phyloP scores from a whole-genome alignment of 2,797 vertebrate genomes.

The Pangasius mekongensis region DNA sequence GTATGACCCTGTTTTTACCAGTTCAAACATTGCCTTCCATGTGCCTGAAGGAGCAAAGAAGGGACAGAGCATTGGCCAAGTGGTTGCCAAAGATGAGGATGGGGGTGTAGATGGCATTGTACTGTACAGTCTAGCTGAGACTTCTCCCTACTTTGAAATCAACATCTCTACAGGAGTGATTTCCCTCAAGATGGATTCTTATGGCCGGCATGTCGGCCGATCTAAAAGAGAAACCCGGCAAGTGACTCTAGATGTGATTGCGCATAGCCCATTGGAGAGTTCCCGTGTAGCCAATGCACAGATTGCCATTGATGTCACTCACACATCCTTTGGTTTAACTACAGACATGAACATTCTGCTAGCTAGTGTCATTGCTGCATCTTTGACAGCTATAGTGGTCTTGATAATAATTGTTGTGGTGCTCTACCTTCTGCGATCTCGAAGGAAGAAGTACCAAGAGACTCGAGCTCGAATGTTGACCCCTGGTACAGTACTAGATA shows the following conservation, averaged over 20 bases:
- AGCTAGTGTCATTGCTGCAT: conserved; percentile 80
- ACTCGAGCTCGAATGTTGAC: conserved; percentile 60
- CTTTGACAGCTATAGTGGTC: conserved; percentile 80
- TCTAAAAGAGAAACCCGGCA: conserved; percentile 78
- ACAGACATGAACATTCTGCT: conserved; percentile 81
- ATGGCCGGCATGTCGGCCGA: conserved; percentile 60
- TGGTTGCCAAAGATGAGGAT: conserved; percentile 83
- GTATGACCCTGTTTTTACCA: conserved; percentile 82
- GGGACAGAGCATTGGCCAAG: conserved; percentile 80
- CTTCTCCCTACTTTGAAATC: conserved; percentile 82
- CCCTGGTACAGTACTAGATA: conserved; percentile 76
- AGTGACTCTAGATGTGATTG: conserved; percentile 80
- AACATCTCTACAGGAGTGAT: conserved; percentile 81
- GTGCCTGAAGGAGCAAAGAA: conserved; percentile 80
- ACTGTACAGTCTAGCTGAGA: conserved; percentile 78
- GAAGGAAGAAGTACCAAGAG: conserved; percentile 67
- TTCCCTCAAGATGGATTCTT: conserved; percentile 80
- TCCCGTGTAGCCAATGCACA: conserved; percentile 75
- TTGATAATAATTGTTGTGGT: conserved; percentile 79
- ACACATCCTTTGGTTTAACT: conserved; percentile 81
- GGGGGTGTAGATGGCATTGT: conserved; percentile 81
- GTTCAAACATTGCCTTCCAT: conserved; percentile 76
- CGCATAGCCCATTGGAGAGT: conserved; percentile 77
- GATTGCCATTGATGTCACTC: conserved; percentile 79
- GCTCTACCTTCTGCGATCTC: conserved; percentile 77